These are phyloP conservation scores for Ailuropoda melanoleuca DNA, from an alignment of 2,113 vertebrate species.

Conservation along the genomic window DNA sequence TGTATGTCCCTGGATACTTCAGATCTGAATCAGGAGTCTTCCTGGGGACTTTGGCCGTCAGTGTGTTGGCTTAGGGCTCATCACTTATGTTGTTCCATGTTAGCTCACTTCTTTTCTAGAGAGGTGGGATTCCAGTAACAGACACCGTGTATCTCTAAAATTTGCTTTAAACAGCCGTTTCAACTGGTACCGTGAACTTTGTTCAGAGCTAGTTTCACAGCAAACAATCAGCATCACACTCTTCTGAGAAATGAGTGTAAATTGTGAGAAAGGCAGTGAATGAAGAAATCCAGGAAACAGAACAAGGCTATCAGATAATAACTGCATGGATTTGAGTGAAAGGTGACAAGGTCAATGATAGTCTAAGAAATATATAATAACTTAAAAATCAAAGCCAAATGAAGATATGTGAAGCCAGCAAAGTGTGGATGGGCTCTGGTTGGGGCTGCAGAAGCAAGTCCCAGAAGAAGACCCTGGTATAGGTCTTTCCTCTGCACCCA, in stretches of 20 bases:
- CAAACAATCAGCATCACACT: neutral
- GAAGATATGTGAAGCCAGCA: neutral
- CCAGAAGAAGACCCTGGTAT: neutral
- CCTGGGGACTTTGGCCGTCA: neutral
- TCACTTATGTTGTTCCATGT: rapidly evolving
- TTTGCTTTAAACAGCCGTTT: neutral
- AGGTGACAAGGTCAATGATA: neutral
- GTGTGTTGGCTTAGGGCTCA: rapidly evolving
- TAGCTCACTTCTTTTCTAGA: rapidly evolving
- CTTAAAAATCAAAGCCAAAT: neutral
- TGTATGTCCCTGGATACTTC: rapidly evolving
- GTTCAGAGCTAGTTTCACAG: conserved; percentile 28
- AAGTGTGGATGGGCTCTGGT: neutral
- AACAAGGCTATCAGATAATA: neutral
- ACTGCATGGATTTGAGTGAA: neutral
- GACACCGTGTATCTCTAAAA: neutral
- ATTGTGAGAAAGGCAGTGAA: neutral
- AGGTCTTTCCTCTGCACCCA: neutral
- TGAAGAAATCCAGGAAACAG: conserved; percentile 16
- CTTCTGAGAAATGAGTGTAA: conserved; percentile 34
- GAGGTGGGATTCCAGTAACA: neutral
- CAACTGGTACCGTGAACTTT: neutral
- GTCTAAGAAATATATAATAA: neutral
- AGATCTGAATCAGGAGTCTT: rapidly evolving
- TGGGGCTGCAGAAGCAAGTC: neutral